phyloP scores from a whole-genome alignment of 2,888 invertebrate species.

The Xanthorhoe spadicearia region DNA sequence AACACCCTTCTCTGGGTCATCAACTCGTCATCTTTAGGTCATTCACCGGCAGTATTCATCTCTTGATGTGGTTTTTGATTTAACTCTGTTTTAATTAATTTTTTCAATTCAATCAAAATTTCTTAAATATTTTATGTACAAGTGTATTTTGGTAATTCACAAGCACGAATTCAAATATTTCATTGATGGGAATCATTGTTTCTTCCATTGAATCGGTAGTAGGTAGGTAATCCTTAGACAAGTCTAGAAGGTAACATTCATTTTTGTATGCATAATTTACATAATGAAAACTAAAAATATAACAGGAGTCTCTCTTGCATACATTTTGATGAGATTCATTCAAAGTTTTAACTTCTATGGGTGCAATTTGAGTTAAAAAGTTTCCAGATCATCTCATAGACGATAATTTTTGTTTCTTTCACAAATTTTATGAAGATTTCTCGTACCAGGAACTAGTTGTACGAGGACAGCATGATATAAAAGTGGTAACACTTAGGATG shows the following conservation, averaged over 20 bases:
- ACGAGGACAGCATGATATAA: constrained; percentile 73
- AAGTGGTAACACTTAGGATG: constrained; percentile 55
- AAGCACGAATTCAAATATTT: background rate
- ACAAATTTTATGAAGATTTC: constrained; percentile 13
- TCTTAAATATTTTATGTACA: background rate
- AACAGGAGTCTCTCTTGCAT: no score
- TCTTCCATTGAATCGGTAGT: background rate
- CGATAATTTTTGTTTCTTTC: background rate
- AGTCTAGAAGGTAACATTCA: background rate
- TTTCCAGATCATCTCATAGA: background rate
- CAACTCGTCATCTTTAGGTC: constrained; percentile 68
- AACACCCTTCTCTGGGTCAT: constrained; percentile 83
- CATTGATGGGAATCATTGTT: background rate
- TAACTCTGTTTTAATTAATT: background rate
- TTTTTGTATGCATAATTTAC: no score
- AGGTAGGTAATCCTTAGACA: background rate
- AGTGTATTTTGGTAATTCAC: background rate
- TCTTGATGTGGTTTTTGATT: constrained; percentile 35
- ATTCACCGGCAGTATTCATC: constrained; percentile 64
- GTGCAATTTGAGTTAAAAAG: background rate
- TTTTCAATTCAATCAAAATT: background rate
- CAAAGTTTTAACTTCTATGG: background rate
- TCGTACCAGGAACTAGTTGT: constrained; percentile 78
- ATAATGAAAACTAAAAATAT: no score
- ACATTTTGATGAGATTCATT: no score